These are phyloP conservation scores for Gandaritis pyraliata DNA, from an alignment of 2,888 invertebrate species.

Conservation along the genomic window DNA sequence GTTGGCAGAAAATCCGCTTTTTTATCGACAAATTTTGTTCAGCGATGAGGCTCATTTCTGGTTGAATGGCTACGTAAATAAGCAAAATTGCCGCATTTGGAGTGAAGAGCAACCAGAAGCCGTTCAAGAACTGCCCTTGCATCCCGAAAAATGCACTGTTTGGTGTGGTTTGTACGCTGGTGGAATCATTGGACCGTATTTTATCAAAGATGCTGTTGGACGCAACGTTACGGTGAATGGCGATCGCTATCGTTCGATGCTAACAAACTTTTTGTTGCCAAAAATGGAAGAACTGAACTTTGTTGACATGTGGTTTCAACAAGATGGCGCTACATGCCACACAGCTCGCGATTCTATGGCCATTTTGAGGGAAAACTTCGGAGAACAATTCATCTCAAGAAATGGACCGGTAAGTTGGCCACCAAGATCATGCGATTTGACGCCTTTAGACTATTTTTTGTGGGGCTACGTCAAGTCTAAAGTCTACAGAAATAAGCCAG, in stretches of 20 bases:
- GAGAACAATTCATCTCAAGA: too few relatives aligned
- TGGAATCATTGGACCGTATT: constrained; percentile 9
- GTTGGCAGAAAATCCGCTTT: constrained; percentile 1
- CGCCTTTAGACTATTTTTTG: too few relatives aligned
- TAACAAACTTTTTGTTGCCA: constrained; percentile 30
- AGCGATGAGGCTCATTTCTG: constrained; percentile 26
- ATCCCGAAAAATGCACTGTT: constrained; percentile 31
- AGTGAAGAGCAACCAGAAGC: constrained; percentile 24
- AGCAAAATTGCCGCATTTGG: constrained; percentile 29
- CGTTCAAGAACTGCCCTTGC: constrained; percentile 22
- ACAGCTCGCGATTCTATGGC: constrained; percentile 25
- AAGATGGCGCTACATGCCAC: constrained; percentile 39
- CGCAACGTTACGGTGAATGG: constrained; percentile 28
- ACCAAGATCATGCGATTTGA: too few relatives aligned
- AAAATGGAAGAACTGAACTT: constrained; percentile 31
- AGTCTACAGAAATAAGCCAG: too few relatives aligned
- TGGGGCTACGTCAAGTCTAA: too few relatives aligned
- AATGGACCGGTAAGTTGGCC: too few relatives aligned
- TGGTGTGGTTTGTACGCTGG: constrained; percentile 14
- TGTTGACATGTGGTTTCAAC: constrained; percentile 36
- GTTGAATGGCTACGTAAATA: constrained; percentile 28
- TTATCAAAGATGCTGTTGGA: constrained; percentile 22
- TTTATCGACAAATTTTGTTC: constrained; percentile 12
- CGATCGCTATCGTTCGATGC: constrained; percentile 28
- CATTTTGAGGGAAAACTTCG: too few relatives aligned